Evolutionary conservation across 2,888 invertebrate genomes (phyloP), one percentile per base, ranked within the genome.

Genomic region (Diplolepis rosae): DNA sequence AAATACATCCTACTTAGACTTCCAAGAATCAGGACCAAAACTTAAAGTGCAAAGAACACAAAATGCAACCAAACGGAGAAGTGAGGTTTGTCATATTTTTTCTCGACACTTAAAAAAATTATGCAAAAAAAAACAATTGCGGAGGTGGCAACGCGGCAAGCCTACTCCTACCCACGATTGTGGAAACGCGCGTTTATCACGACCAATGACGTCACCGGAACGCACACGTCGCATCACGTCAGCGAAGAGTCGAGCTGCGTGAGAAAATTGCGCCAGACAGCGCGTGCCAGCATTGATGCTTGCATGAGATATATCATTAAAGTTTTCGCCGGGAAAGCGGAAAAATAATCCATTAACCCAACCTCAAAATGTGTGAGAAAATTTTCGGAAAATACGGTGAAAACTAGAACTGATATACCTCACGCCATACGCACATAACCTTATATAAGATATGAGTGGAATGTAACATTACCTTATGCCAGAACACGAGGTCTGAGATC

Each of bases 401-500:
- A 18, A 9, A 30, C 9, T 9, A 15, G 1, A 35, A 35, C 9
- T 13, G 9, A 35, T 4, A 6, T 1, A 30, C 30, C 9, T 1
- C 9, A 30, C 5, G 9, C 30, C n/a, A 24, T 32, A 18, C 32
- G 32, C 32, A 35, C 32, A 56, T 35, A 35, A 56, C 56, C 22
- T 61, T 24, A 61, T 13, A 35, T 61, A 61, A 61, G 32, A 61
- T 24, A 24, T n/a, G 39, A 39, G 35, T 61, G 35, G 39, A 61
- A 61, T 61, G 56, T 32, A 9, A 5, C 32, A 39, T 32, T 61
- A 61, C 56, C 56, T 61, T 61, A 61, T 61, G 35, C 56, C 56
- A 35, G 56, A 61, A 61, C 56, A 61, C 56, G 56, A 61, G 56
- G 56, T 61, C 56, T 24, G 56, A 61, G 56, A 61, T 61, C 56